Evolutionary conservation across 2,113 vertebrate species (phyloP).

Genomic region (Vulpes lagopus): DNA sequence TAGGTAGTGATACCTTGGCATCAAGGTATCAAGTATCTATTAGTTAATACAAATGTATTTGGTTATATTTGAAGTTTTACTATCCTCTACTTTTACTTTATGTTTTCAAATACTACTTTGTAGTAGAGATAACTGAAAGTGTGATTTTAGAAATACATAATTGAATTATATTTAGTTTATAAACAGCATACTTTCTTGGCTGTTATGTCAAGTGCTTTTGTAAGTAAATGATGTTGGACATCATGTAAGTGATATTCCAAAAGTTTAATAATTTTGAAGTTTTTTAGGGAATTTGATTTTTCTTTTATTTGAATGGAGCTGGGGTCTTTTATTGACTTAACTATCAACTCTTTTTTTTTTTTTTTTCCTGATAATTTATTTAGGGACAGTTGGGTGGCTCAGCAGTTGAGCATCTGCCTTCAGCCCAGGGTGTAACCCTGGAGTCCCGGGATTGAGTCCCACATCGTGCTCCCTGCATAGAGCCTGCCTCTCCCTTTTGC

Average conservation of each 20-base stretch:
- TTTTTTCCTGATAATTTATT: no score
- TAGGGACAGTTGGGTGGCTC: no score
- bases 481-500: no score
- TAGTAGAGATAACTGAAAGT: slow-evolving; percentile 14
- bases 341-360: not conserved
- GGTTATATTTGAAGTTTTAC: slow-evolving; percentile 42
- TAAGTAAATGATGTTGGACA: not conserved
- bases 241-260: slow-evolving; percentile 64
- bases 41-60: not conserved
- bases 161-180: slow-evolving; percentile 44
- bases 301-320: not conserved
- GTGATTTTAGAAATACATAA: not conserved
- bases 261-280: not conserved
- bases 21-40: not conserved
- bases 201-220: not conserved
- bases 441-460: no score
- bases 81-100: slow-evolving; percentile 50
- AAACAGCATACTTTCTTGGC: not conserved
- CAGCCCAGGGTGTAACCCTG: no score
- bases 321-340: not conserved
- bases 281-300: slow-evolving; percentile 24
- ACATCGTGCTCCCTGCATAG: no score
- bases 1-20: not conserved
- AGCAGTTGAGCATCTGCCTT: no score
- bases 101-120: slow-evolving; percentile 36